Evolutionary conservation across 2,113 vertebrate genomes (phyloP), one percentile per base, ranked within the genome.

Genomic region (Carettochelys insculpta): DNA sequence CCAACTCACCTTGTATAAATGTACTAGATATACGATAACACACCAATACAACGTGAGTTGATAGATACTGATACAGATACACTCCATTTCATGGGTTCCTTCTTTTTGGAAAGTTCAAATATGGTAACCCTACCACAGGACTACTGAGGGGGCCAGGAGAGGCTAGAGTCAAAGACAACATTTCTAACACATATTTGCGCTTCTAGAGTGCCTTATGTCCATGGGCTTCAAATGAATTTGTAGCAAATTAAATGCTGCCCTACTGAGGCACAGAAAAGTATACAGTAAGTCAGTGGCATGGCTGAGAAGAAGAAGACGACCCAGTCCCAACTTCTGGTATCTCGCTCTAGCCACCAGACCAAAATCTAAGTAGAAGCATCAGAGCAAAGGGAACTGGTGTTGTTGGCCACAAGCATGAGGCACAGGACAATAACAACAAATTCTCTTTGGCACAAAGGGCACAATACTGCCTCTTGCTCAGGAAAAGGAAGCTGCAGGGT

Each of bases 191-290:
- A 45, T 51, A 5, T 43, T 25, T 75, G 71, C 25, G 27, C 71
- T 75, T 75, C 34, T 75, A 75, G 14, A 75, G 41, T 43, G 78
- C 94, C 92, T 77, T 52, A 52, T 54, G 79, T 31, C 79, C 3
- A 1, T 41, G 54, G 81, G 45, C 71, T 90, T 92, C 91, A 78
- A 87, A 94, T 89, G 88, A 90, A 88, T 86, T 92, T 73, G 85
- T 94, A 93, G 90, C 88, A 97, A 96, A 75, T 95, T 94, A 97
- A 96, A 87, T 90, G 83, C 86, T 96, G 92, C 93, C 84, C 95
- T 89, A 85, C 83, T 41, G 92, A 95, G 92, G 94, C 92, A 89
- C 84, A 5, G 77, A 24, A 65, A 90, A 94, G 95, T 90, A 93
- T 90, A 82, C 31, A 90, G 93, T 94, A 85, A 92, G 89, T 84